Evolutionary conservation across 2,797 vertebrate species (phyloP).

Genomic region (Spinibarbus caldwelli): DNA sequence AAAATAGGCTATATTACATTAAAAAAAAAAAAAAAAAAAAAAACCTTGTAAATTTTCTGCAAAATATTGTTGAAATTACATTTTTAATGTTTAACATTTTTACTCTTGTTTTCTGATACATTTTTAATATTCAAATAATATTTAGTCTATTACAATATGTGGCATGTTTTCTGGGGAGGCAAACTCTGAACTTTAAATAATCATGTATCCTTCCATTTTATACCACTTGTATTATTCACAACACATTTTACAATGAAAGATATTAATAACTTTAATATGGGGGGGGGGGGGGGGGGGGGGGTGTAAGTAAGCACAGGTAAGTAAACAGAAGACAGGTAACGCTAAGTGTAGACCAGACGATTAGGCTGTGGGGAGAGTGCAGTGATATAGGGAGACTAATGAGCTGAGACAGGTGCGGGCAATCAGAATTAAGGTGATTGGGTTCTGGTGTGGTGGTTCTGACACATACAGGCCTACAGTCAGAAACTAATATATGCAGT

Average conservation of each 20-base stretch:
- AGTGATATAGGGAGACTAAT: no score
- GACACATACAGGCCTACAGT: not conserved
- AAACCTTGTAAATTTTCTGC: not conserved
- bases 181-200: not conserved
- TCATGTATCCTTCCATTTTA: not conserved
- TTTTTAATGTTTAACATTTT: no score
- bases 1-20: not conserved
- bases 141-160: no score
- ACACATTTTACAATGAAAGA: not conserved
- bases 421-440: no score
- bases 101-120: not conserved
- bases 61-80: not conserved
- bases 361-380: no score
- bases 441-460: no score
- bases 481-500: not conserved
- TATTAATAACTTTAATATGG: not conserved
- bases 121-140: not conserved
- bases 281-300: no score
- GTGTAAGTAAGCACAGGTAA: no score
- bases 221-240: not conserved
- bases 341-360: no score
- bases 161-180: not conserved
- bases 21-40: no score
- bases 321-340: no score
- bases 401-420: no score